Conservation (phyloP, 2,797 vertebrate genomes). For the Denticeps clupeoides region DNA sequence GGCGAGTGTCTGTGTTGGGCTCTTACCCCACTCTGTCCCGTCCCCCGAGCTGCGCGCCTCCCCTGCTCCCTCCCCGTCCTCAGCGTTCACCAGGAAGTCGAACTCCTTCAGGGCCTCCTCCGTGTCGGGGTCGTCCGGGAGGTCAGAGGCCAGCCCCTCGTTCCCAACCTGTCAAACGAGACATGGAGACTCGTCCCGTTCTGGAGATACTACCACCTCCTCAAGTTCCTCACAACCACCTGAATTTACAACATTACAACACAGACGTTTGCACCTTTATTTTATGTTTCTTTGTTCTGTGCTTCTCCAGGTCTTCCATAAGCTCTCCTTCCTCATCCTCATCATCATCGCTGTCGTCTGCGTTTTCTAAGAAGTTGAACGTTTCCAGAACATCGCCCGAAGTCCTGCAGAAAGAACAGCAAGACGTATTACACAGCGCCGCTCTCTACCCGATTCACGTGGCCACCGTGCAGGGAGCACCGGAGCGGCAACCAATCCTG, state of each 20-base stretch:
- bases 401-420: slow-evolving; percentile 61
- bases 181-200: neutral
- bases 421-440: neutral
- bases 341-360: slow-evolving; percentile 90
- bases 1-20: neutral
- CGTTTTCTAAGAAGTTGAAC: slow-evolving; percentile 96
- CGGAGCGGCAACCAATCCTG: too few relatives aligned
- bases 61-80: slow-evolving; percentile 93
- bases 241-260: too few relatives aligned
- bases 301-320: slow-evolving; percentile 83
- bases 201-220: too few relatives aligned
- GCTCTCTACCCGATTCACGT: too few relatives aligned
- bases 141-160: slow-evolving; percentile 90
- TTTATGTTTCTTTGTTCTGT: slow-evolving; percentile 86
- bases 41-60: slow-evolving; percentile 96
- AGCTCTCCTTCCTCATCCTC: slow-evolving; percentile 88
- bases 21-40: slow-evolving; percentile 97
- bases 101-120: slow-evolving; percentile 97
- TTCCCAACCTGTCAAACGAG: slow-evolving; percentile 72
- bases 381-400: slow-evolving; percentile 93
- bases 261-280: slow-evolving; percentile 45
- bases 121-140: slow-evolving; percentile 85
- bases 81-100: slow-evolving; percentile 96
- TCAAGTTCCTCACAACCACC: too few relatives aligned
- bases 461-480: too few relatives aligned